Evolutionary conservation across 2,888 invertebrate genomes (phyloP).

Genomic region (Drosophila putrida): DNA sequence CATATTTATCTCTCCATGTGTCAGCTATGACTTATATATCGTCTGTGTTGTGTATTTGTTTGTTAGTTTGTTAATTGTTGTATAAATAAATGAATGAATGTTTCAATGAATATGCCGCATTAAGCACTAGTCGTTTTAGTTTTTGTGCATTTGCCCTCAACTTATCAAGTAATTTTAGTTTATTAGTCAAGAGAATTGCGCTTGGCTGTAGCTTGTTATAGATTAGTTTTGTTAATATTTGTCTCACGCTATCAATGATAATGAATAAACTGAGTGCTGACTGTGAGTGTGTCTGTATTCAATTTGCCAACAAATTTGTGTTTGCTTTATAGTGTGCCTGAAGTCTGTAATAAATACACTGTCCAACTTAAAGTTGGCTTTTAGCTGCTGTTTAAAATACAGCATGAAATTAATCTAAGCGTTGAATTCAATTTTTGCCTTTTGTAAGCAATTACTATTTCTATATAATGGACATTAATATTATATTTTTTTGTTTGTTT

Average conservation of each 20-base stretch:
- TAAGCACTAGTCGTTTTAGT: slow-evolving; percentile 62
- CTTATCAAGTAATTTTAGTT: slow-evolving; percentile 68
- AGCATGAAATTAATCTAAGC: slow-evolving; percentile 40
- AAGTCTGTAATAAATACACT: slow-evolving; percentile 46
- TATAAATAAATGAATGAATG: slow-evolving; percentile 21
- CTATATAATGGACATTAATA: slow-evolving; percentile 26
- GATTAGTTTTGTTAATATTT: slow-evolving; percentile 46
- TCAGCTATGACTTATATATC: slow-evolving; percentile 20
- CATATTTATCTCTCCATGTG: slow-evolving; percentile 33
- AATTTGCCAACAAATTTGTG: slow-evolving; percentile 26
- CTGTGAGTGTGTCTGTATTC: slow-evolving; percentile 16
- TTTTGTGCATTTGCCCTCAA: slow-evolving; percentile 47
- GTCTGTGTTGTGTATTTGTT: slow-evolving; percentile 17
- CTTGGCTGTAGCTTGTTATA: slow-evolving; percentile 18
- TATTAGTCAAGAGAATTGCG: slow-evolving; percentile 60
- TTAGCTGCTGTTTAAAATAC: background rate
- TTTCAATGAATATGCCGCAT: slow-evolving; percentile 15
- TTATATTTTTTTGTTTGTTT: slow-evolving; percentile 31
- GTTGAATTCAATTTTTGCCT: slow-evolving; percentile 51
- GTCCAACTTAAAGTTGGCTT: slow-evolving; percentile 50
- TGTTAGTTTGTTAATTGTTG: slow-evolving; percentile 28
- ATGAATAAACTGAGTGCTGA: slow-evolving; percentile 27
- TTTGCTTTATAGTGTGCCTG: background rate
- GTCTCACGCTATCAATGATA: slow-evolving; percentile 29
- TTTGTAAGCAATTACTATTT: slow-evolving; percentile 29